Base-by-base conservation (phyloP, 2,888 invertebrate species). In the Tupiocoris notatus region DNA sequence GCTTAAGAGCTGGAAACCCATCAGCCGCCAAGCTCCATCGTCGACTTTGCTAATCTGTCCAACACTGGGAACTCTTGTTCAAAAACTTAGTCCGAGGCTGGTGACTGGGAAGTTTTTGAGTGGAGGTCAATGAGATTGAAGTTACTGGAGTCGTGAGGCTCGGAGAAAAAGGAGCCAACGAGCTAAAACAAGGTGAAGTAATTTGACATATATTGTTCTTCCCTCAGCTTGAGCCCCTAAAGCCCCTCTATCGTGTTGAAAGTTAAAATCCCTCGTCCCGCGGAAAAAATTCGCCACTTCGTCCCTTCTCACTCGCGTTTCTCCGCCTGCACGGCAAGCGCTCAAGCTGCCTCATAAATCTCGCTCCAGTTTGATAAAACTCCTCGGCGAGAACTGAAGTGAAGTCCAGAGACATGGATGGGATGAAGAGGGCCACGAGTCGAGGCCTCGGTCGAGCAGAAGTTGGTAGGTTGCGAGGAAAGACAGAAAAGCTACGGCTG, bases 331-430 rank as follows among this genome's bases (percentile, higher is more conserved):
- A n/a, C n/a, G n/a, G n/a, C n/a, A n/a, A n/a, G n/a, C n/a, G n/a
- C 56, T n/a, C 59, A 59, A 39, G 39, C 70, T 23, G 22, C 70
- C 70, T 70, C 73, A 73, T 73, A 73, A 73, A 73, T 73, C 73
- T 73, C 63, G 63, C 62, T 63, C 63, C 73, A 73, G 73, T 73
- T 73, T 62, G 73, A 73, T 73, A 73, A 73, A 73, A 73, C 73
- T 73, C 73, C 57, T 24, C 9, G 21, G 62, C 9, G 73, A 39
- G 73, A 73, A 73, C 54, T 63, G 54, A 54, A 57, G 73, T 18
- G 39, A 39, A 39, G 58, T 17, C 61, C 62, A 57, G 63, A 67
- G 56, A 67, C 67, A 56, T 61, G 39, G 39, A 12, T 39, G 59
- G 63, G 62, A 73, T 73, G 73, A 73, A 73, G 73, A 39, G 63